phyloP scores from a whole-genome alignment of 92 coral and sea anemone species.

The Phenganax marumi region DNA sequence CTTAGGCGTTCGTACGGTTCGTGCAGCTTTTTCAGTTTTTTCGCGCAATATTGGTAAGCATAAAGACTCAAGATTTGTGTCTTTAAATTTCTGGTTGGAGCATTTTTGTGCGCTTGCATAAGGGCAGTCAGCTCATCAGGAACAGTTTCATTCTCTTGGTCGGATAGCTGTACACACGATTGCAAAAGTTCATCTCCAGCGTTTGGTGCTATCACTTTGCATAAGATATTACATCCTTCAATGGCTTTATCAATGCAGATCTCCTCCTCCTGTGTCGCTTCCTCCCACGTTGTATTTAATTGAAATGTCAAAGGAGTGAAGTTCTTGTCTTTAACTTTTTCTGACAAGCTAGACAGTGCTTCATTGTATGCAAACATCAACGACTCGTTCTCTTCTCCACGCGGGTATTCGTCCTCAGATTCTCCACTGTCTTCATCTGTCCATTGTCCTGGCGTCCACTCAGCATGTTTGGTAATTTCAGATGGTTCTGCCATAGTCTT shows the following conservation, averaged over 20 bases:
- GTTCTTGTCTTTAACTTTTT: slow-evolving; percentile 1
- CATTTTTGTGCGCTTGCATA: neutral
- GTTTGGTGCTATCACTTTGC: neutral
- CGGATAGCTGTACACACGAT: neutral
- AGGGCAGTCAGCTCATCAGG: neutral
- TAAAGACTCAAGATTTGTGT: neutral
- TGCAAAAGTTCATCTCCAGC: neutral
- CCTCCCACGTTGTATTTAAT: neutral
- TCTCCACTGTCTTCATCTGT: slow-evolving; percentile 45
- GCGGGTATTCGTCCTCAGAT: slow-evolving; percentile 50
- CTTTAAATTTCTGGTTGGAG: neutral
- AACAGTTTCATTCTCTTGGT: neutral
- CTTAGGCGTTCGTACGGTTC: neutral
- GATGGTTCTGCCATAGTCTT: slow-evolving; percentile 9
- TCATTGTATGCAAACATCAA: slow-evolving; percentile 53
- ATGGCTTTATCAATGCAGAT: neutral
- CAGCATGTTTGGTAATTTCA: slow-evolving; percentile 9
- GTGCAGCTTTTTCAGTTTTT: neutral
- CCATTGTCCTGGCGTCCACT: slow-evolving; percentile 57
- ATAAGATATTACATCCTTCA: neutral
- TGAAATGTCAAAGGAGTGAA: neutral
- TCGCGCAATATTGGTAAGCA: neutral
- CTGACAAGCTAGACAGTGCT: slow-evolving; percentile 48
- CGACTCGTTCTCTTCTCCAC: neutral
- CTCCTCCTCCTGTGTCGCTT: neutral